Percentiles rank a stretch among this genome's conserved stretches.
These are phyloP conservation scores for Ophioderma brevispina DNA, from an alignment of 35 echinoderm and acorn worm species.

Conservation along the genomic window DNA sequence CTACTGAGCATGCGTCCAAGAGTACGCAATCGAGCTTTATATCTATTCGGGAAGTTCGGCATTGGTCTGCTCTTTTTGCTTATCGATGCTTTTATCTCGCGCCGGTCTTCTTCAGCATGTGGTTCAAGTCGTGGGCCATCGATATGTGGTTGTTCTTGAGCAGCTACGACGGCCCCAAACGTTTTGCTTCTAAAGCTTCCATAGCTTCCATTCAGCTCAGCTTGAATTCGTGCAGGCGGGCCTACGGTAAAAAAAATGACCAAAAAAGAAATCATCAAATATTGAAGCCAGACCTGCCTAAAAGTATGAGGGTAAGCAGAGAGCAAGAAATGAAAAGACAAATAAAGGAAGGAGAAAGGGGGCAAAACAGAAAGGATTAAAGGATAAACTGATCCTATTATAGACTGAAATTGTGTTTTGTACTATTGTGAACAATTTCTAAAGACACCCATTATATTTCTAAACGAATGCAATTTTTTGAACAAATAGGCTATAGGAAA, in stretches of 20 bases:
- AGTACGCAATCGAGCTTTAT: background rate
- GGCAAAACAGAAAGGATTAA: too few species aligned
- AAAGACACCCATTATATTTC: too few species aligned
- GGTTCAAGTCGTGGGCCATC: background rate
- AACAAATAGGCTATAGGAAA: too few species aligned
- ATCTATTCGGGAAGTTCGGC: background rate
- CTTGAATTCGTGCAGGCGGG: background rate
- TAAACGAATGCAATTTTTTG: too few species aligned
- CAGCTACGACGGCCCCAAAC: background rate
- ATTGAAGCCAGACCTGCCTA: too few species aligned
- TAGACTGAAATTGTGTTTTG: too few species aligned
- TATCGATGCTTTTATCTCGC: background rate
- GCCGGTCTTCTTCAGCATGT: background rate
- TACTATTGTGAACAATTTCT: too few species aligned
- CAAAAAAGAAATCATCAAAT: too few species aligned
- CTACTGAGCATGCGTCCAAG: conserved; percentile 3
- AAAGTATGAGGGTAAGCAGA: too few species aligned
- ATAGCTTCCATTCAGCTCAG: background rate
- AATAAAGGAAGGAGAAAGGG: too few species aligned
- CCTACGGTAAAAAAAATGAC: background rate
- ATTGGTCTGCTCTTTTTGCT: background rate
- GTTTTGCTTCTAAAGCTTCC: background rate
- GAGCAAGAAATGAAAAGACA: too few species aligned
- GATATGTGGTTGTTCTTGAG: background rate
- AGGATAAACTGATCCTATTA: too few species aligned